Percentiles rank a stretch among this genome's conserved stretches.
phyloP scores from a whole-genome alignment of 2,113 vertebrate species.

The Callospermophilus lateralis region DNA sequence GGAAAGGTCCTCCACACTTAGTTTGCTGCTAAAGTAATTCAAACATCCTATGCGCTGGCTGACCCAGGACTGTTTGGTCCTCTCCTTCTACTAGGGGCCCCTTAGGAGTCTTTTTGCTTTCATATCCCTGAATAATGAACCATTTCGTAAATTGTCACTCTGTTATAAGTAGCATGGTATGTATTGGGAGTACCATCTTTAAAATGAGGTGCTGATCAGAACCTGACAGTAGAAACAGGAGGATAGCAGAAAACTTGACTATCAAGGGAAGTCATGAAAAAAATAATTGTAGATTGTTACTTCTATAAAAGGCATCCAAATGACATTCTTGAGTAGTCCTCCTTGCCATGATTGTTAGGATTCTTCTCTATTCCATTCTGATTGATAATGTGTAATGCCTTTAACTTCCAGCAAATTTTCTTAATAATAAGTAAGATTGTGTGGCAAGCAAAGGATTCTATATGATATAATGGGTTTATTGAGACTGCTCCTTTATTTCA shows the following conservation, averaged over 20 bases:
- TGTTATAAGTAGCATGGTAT: not conserved
- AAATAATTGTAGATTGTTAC: not conserved
- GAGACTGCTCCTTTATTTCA: not conserved
- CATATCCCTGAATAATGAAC: not conserved
- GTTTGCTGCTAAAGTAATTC: not conserved
- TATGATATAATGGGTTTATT: not conserved
- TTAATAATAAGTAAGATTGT: not conserved
- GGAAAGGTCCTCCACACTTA: not conserved
- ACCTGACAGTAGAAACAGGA: accelerated
- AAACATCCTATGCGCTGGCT: not conserved
- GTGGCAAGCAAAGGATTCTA: not conserved
- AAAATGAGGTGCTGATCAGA: not conserved
- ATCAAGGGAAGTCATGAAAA: not conserved
- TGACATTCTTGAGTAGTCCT: not conserved
- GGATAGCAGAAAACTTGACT: not conserved
- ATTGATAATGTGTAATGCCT: not conserved
- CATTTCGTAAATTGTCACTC: not conserved
- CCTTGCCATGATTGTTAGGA: accelerated
- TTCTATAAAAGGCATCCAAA: not conserved
- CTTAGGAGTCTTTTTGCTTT: not conserved
- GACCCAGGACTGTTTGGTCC: accelerated
- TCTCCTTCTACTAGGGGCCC: not conserved
- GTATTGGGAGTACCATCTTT: not conserved
- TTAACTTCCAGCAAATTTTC: not conserved
- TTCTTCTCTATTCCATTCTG: not conserved